Evolutionary conservation across 2,797 vertebrate species (phyloP).

Genomic region (Tauraco hartlaubi): DNA sequence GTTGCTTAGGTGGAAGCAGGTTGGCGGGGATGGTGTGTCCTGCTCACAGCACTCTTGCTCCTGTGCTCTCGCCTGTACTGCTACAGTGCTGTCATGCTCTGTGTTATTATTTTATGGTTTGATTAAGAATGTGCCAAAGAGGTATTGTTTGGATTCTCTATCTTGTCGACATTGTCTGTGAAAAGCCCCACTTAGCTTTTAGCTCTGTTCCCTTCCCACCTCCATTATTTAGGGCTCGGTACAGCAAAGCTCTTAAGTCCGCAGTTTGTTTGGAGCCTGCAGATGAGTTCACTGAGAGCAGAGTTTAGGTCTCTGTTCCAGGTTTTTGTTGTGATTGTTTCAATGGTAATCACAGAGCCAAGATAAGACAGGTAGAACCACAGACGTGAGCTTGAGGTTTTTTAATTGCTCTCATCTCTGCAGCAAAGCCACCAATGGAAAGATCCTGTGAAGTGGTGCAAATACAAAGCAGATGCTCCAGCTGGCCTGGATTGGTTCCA

Average conservation of each 20-base stretch:
- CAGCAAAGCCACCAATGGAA: not conserved
- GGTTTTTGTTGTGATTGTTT: not conserved
- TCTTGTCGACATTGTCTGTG: not conserved
- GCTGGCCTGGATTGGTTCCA: constrained; percentile 14
- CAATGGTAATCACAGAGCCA: not conserved
- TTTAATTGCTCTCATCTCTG: not conserved
- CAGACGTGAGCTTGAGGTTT: not conserved
- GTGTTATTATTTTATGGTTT: not conserved
- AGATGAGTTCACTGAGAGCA: not conserved
- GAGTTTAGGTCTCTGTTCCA: not conserved
- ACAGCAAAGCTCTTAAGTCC: constrained; percentile 18
- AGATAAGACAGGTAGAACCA: not conserved
- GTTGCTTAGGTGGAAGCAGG: not conserved
- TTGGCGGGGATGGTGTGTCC: not conserved
- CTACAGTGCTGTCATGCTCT: not conserved
- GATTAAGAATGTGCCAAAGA: not conserved
- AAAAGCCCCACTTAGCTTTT: not conserved
- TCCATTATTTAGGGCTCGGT: not conserved
- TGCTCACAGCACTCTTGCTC: not conserved
- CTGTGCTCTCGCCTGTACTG: not conserved
- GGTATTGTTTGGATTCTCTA: not conserved
- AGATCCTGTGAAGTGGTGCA: not conserved
- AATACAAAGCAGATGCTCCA: constrained; percentile 12
- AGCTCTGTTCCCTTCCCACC: not conserved
- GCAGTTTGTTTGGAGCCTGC: not conserved